Conservation (phyloP, 2,797 vertebrate species). For the Remorina albescens region DNA sequence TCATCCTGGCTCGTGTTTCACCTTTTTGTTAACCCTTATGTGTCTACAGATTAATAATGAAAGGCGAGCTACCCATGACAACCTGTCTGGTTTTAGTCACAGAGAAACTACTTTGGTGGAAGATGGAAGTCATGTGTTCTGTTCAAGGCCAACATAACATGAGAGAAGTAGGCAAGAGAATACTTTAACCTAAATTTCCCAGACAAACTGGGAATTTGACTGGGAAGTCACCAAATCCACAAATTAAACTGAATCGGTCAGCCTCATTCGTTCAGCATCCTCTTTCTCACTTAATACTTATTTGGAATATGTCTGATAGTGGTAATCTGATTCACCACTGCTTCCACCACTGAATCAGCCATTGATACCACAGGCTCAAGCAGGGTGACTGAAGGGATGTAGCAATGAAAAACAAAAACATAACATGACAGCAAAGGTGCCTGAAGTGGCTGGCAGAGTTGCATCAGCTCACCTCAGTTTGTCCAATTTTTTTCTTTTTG, state of each 20-base stretch:
- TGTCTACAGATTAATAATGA: neutral
- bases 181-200: conserved; percentile 9
- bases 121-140: neutral
- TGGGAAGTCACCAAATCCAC: conserved; percentile 13
- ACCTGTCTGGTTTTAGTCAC: neutral
- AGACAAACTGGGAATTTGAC: conserved; percentile 11
- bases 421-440: conserved; percentile 16
- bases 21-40: conserved; percentile 8
- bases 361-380: conserved; percentile 1
- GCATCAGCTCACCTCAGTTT: neutral
- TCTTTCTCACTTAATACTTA: conserved; percentile 28
- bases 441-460: neutral
- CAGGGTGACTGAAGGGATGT: neutral
- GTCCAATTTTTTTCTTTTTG: neutral
- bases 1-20: conserved; percentile 50
- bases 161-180: neutral
- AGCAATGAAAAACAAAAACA: conserved; percentile 8
- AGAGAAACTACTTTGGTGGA: neutral
- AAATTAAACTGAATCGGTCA: neutral
- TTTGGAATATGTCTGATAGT: conserved; percentile 27
- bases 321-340: conserved; percentile 28
- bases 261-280: neutral
- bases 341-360: conserved; percentile 47
- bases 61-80: neutral
- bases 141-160: neutral